phyloP scores from a whole-genome alignment of 2,797 vertebrate genomes.

The Ataeniobius toweri region DNA sequence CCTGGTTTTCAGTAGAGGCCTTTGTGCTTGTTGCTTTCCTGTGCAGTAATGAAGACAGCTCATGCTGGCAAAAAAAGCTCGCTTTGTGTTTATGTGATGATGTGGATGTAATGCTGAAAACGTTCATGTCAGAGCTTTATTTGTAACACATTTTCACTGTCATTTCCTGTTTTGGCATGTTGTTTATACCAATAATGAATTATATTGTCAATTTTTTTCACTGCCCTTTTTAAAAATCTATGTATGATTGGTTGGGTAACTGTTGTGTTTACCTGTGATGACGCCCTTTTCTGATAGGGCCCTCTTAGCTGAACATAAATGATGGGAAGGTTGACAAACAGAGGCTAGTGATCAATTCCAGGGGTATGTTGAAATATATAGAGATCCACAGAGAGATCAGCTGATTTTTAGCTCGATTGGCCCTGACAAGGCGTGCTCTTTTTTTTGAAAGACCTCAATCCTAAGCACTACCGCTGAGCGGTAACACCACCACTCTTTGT shows the following conservation, averaged over 20 bases:
- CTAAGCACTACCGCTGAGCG: not conserved
- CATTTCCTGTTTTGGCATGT: not conserved
- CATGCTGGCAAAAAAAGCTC: constrained; percentile 50
- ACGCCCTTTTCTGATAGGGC: constrained; percentile 17
- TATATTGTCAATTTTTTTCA: not conserved
- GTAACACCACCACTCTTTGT: not conserved
- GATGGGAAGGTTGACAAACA: not conserved
- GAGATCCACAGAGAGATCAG: not conserved
- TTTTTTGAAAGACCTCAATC: not conserved
- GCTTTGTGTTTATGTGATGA: constrained; percentile 31
- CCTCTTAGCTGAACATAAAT: constrained; percentile 1
- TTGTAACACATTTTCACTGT: not conserved
- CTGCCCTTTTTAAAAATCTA: not conserved
- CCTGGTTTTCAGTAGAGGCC: constrained; percentile 59
- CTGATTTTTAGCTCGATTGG: not conserved
- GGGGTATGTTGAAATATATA: not conserved
- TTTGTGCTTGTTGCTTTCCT: constrained; percentile 62
- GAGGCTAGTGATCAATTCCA: not conserved
- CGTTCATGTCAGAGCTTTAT: not conserved
- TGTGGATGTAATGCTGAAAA: constrained; percentile 22
- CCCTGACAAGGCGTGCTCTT: not conserved
- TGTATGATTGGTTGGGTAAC: constrained; percentile 13
- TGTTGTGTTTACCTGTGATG: constrained; percentile 24
- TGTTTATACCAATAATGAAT: constrained; percentile 2
- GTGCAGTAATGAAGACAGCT: constrained; percentile 65